phyloP scores from a whole-genome alignment of 2,113 vertebrate species.

The Myxocyprinus asiaticus region DNA sequence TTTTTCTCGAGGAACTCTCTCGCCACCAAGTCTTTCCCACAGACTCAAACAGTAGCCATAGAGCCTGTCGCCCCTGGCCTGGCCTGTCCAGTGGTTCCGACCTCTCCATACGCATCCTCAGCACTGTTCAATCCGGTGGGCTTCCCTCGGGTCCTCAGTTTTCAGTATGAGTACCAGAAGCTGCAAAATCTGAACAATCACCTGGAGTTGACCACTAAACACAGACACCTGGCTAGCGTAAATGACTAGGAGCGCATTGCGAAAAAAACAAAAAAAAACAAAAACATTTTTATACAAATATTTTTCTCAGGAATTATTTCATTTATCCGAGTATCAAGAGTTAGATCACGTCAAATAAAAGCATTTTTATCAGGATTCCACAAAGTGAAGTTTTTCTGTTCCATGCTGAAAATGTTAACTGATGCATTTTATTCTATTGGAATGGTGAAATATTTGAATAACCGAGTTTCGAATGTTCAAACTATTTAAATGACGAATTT shows the following conservation, averaged over 20 bases:
- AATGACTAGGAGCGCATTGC: slow-evolving; percentile 43
- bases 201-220: slow-evolving; percentile 63
- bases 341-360: not conserved
- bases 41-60: slow-evolving; percentile 62
- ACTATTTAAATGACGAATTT: slow-evolving; percentile 76
- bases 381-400: not conserved
- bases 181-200: slow-evolving; percentile 63
- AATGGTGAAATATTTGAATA: not conserved
- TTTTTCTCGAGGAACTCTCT: slow-evolving; percentile 73
- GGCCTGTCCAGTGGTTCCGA: slow-evolving; percentile 61
- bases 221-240: slow-evolving; percentile 47
- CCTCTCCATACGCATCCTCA: slow-evolving; percentile 61
- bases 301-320: slow-evolving; percentile 68
- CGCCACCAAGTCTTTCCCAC: slow-evolving; percentile 71
- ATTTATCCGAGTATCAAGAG: not conserved
- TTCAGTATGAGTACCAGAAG: slow-evolving; percentile 75
- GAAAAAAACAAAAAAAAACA: not conserved
- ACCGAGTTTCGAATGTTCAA: slow-evolving; percentile 29
- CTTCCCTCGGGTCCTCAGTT: slow-evolving; percentile 67
- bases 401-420: slow-evolving; percentile 24
- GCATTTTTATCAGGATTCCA: too few relatives aligned
- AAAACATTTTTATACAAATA: not conserved
- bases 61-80: slow-evolving; percentile 59
- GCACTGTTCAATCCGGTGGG: slow-evolving; percentile 68
- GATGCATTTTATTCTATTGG: slow-evolving; percentile 36